Percentiles rank a stretch among this genome's conserved stretches.
phyloP scores from a whole-genome alignment of 2,113 vertebrate species.

The Ochotona princeps region DNA sequence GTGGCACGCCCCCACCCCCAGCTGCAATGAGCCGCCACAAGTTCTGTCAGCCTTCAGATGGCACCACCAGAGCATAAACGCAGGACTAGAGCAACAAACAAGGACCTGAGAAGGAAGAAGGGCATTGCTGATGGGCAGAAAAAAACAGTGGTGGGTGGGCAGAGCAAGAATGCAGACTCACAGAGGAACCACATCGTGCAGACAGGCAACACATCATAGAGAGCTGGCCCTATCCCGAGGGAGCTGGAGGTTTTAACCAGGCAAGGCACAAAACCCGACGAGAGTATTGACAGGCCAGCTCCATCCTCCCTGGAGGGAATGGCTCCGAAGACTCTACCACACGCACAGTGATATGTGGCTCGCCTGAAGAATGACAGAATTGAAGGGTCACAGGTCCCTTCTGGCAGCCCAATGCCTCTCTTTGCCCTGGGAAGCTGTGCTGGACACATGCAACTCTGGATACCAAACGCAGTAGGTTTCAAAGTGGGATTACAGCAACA shows the following conservation, averaged over 20 bases:
- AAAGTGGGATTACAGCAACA: neutral
- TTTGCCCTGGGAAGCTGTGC: neutral
- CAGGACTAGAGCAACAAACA: neutral
- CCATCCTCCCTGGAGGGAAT: neutral
- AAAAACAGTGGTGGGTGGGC: neutral
- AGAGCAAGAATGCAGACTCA: neutral
- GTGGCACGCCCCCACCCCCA: neutral
- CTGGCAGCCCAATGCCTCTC: neutral
- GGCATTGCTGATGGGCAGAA: neutral
- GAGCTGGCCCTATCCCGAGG: neutral
- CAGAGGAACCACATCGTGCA: neutral
- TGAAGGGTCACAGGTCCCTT: neutral
- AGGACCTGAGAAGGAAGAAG: slow-evolving; percentile 1
- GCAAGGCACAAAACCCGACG: neutral
- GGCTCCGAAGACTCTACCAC: neutral
- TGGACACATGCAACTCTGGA: neutral
- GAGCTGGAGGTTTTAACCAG: neutral
- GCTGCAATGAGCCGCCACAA: neutral
- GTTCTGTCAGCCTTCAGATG: neutral
- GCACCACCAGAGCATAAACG: neutral
- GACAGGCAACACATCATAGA: neutral
- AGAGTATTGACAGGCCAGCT: neutral
- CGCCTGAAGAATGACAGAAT: neutral
- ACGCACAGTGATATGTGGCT: neutral
- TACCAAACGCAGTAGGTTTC: neutral